These are phyloP conservation scores for Corapipo altera DNA, from an alignment of 2,113 vertebrate genomes.

Conservation along the genomic window DNA sequence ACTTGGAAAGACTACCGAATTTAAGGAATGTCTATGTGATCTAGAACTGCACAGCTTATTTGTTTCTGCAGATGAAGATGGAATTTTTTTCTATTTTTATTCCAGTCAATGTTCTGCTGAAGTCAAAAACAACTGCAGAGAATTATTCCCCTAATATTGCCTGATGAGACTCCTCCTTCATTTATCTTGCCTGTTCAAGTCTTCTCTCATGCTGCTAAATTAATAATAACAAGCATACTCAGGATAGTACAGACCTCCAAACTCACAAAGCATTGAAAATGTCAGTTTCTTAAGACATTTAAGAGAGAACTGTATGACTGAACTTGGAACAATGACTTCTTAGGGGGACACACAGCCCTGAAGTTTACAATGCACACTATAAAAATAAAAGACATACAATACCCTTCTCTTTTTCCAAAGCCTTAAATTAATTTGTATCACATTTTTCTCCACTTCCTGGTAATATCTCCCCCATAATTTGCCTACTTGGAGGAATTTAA, in stretches of 20 bases:
- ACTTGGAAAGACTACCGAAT: neutral
- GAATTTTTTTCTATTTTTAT: neutral
- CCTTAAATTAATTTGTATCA: neutral
- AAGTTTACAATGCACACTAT: neutral
- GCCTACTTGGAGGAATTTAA: neutral
- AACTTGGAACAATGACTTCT: neutral
- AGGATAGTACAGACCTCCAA: neutral
- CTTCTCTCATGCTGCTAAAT: neutral
- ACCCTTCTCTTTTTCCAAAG: neutral
- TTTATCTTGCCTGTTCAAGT: neutral
- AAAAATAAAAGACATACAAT: neutral
- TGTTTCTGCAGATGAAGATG: neutral
- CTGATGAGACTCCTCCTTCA: neutral
- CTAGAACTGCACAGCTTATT: neutral
- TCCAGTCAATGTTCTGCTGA: neutral
- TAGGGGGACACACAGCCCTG: neutral
- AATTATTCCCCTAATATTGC: rapidly evolving
- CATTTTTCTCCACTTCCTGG: neutral
- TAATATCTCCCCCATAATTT: neutral
- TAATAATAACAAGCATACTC: neutral
- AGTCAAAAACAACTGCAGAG: neutral
- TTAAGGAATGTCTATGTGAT: neutral
- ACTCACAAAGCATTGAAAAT: neutral
- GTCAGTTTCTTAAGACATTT: neutral
- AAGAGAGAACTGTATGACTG: neutral